phyloP scores from a whole-genome alignment of 2,888 invertebrate species.

The Rugalucina vietnamica region DNA sequence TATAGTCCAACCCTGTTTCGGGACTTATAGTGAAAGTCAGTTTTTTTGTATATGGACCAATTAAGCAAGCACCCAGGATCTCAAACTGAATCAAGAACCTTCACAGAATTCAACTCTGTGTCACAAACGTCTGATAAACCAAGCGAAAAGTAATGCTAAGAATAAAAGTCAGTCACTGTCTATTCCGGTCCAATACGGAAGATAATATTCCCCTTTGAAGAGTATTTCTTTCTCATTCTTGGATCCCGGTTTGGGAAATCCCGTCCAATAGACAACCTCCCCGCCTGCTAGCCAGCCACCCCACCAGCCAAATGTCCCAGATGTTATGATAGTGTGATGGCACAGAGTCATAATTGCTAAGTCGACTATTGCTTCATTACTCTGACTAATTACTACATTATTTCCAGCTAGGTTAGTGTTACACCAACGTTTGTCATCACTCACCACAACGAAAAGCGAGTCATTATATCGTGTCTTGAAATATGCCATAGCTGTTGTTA shows the following conservation, averaged over 20 bases:
- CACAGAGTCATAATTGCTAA: neutral
- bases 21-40: too few relatives aligned
- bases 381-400: neutral
- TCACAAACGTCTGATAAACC: too few relatives aligned
- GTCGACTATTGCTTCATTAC: neutral
- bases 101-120: too few relatives aligned
- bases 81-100: too few relatives aligned
- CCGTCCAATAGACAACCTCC: neutral
- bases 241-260: neutral
- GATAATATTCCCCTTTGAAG: neutral
- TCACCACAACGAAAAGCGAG: neutral
- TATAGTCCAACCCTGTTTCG: too few relatives aligned
- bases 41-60: too few relatives aligned
- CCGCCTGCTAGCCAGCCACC: neutral
- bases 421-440: neutral
- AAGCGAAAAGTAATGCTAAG: too few relatives aligned
- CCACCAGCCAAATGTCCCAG: neutral
- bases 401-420: neutral
- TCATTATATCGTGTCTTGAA: neutral
- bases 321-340: neutral
- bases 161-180: neutral
- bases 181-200: neutral
- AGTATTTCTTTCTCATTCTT: neutral
- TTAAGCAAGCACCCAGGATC: too few relatives aligned
- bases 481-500: neutral